These are phyloP conservation scores for Agelas oroides DNA, from an alignment of 37 sponge, comb jelly and placozoan genomes.

Conservation along the genomic window DNA sequence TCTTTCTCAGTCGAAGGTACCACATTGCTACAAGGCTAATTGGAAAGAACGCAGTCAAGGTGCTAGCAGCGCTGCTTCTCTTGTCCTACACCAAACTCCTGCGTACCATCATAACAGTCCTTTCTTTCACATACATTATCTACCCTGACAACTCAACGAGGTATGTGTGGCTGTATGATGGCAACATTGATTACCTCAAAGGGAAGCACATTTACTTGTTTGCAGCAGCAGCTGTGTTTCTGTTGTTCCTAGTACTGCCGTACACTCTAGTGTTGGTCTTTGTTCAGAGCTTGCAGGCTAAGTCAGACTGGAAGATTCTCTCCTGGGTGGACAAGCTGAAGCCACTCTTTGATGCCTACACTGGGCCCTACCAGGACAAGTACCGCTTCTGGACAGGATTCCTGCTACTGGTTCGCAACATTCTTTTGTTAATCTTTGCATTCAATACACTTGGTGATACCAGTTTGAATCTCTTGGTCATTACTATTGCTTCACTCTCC, in stretches of 20 bases:
- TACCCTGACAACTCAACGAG: neutral
- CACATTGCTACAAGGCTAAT: neutral
- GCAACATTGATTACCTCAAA: conserved; percentile 17
- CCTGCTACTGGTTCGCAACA: neutral
- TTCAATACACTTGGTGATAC: neutral
- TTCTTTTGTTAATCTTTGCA: conserved; percentile 14
- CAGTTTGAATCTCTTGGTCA: neutral
- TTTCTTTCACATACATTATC: neutral
- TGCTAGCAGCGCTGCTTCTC: conserved; percentile 40
- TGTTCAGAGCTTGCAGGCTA: neutral
- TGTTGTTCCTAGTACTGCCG: neutral
- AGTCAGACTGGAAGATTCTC: too few relatives aligned
- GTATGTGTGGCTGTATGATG: conserved; percentile 28
- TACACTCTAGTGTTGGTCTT: conserved; percentile 22
- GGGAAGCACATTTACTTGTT: conserved; percentile 26
- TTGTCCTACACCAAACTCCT: conserved; percentile 42
- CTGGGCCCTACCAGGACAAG: too few relatives aligned
- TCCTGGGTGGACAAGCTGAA: too few relatives aligned
- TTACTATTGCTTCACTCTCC: neutral
- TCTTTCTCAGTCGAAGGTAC: conserved; percentile 23
- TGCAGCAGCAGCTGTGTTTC: neutral
- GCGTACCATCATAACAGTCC: conserved; percentile 26
- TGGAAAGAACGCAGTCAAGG: conserved; percentile 37
- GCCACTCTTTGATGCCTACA: neutral
- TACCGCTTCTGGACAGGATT: conserved; percentile 46